phyloP scores from a whole-genome alignment of 2,888 invertebrate genomes.

The Polyommatus icarus region DNA sequence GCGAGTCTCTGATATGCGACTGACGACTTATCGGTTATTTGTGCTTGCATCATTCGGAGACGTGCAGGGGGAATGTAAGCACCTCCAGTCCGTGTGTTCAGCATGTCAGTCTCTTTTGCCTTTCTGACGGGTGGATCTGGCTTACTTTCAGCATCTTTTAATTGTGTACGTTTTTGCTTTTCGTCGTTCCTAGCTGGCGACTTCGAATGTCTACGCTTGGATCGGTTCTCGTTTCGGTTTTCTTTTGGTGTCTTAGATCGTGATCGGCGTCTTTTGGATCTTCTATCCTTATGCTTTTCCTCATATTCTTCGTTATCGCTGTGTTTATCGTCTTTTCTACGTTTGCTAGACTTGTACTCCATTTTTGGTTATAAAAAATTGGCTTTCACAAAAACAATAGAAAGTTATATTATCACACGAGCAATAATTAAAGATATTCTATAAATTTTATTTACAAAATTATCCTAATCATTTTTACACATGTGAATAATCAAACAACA shows the following conservation, averaged over 20 bases:
- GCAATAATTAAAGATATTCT: neutral
- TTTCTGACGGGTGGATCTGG: slow-evolving; percentile 57
- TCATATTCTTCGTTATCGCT: slow-evolving; percentile 54
- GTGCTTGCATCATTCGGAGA: slow-evolving; percentile 95
- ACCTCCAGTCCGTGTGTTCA: slow-evolving; percentile 93
- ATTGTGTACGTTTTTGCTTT: slow-evolving; percentile 50
- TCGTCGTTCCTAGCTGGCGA: slow-evolving; percentile 54
- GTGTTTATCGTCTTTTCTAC: slow-evolving; percentile 59
- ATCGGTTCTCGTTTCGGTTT: slow-evolving; percentile 51
- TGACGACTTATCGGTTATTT: slow-evolving; percentile 97
- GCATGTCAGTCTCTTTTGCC: slow-evolving; percentile 80
- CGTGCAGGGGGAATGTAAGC: slow-evolving; percentile 99
- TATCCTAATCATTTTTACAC: neutral
- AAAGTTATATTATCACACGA: neutral
- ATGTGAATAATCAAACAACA: neutral
- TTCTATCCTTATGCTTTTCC: slow-evolving; percentile 50
- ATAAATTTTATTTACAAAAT: neutral
- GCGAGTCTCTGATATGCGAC: slow-evolving; percentile 97
- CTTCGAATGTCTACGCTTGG: slow-evolving; percentile 62
- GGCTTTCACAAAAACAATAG: neutral
- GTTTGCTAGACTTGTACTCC: slow-evolving; percentile 60
- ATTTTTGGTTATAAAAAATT: slow-evolving; percentile 44
- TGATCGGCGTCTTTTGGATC: slow-evolving; percentile 57
- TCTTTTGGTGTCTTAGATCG: slow-evolving; percentile 55
- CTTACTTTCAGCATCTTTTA: slow-evolving; percentile 48